phyloP scores from a whole-genome alignment of 2,113 vertebrate species.

The Equus quagga region DNA sequence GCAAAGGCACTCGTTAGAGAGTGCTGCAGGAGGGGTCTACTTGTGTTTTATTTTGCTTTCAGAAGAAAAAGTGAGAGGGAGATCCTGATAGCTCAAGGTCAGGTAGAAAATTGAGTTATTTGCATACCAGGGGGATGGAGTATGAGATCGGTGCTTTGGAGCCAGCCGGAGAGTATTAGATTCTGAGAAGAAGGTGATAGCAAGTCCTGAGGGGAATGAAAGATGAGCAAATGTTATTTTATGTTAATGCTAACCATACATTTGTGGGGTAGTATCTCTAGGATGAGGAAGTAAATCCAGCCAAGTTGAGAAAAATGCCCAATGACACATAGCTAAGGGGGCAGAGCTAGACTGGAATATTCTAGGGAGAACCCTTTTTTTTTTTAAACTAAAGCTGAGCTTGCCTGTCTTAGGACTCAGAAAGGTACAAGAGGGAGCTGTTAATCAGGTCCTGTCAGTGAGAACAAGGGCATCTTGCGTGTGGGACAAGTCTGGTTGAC shows the following conservation, averaged over 20 bases:
- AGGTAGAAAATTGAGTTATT: not conserved
- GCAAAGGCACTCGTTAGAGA: not conserved
- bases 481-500: not conserved
- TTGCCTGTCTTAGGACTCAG: not conserved
- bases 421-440: not conserved
- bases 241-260: not conserved
- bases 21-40: not conserved
- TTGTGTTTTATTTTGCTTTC: slow-evolving; percentile 14
- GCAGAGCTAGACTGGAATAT: not conserved
- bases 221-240: not conserved
- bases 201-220: not conserved
- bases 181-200: not conserved
- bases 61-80: not conserved
- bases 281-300: not conserved
- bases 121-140: not conserved
- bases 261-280: not conserved
- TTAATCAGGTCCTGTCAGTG: not conserved
- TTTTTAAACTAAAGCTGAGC: not conserved
- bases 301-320: not conserved
- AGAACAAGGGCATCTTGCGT: not conserved
- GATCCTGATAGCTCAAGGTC: not conserved
- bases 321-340: not conserved
- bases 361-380: not conserved
- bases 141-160: not conserved
- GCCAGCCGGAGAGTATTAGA: not conserved